phyloP scores from a whole-genome alignment of 2,113 vertebrate genomes.

The Bufo gargarizans region DNA sequence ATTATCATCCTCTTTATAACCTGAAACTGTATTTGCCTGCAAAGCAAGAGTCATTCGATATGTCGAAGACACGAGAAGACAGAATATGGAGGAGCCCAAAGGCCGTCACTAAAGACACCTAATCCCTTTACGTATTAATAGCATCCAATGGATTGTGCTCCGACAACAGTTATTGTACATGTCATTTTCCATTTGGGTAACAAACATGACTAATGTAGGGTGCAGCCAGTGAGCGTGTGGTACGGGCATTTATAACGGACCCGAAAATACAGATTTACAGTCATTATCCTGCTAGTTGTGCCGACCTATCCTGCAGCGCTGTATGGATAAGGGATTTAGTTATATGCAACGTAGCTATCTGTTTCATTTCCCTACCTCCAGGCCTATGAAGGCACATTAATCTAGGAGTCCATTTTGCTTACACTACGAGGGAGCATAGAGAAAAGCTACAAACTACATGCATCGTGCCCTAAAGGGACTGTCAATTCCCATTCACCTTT shows the following conservation, averaged over 20 bases:
- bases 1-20: constrained; percentile 34
- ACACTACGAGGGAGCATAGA: background rate
- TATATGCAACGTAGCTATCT: background rate
- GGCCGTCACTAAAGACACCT: constrained; percentile 34
- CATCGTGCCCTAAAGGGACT: too few species aligned
- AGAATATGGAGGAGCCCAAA: constrained; percentile 38
- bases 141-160: constrained; percentile 31
- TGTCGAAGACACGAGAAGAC: constrained; percentile 24
- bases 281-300: background rate
- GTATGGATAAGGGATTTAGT: background rate
- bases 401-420: background rate
- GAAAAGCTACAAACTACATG: too few species aligned
- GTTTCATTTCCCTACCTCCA: background rate
- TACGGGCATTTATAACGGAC: background rate
- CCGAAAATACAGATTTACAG: background rate
- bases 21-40: constrained; percentile 46
- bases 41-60: constrained; percentile 40
- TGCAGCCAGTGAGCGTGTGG: background rate
- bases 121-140: constrained; percentile 48
- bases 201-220: constrained; percentile 47
- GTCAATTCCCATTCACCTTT: too few species aligned
- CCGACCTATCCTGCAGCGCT: background rate
- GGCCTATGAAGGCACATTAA: background rate
- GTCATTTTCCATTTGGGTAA: constrained; percentile 47
- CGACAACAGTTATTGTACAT: constrained; percentile 42